Percentiles rank a stretch among this genome's conserved stretches.
Evolutionary conservation across 2,888 invertebrate genomes (phyloP).

Genomic region (Tenodera sinensis): DNA sequence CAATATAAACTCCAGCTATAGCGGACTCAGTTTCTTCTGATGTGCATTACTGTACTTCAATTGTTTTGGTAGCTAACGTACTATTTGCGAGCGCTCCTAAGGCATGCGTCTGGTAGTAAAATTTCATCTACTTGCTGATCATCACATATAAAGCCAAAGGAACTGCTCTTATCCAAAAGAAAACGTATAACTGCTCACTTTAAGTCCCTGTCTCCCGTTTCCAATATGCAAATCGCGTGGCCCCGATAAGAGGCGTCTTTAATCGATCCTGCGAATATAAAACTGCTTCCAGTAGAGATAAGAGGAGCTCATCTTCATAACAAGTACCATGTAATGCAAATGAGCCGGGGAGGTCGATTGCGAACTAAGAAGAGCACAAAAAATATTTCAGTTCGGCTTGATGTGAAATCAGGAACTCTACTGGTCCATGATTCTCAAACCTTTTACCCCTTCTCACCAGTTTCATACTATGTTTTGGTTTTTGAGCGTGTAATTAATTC

Average conservation of each 20-base stretch:
- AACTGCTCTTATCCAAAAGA: not conserved
- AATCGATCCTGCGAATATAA: not conserved
- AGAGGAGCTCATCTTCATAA: not conserved
- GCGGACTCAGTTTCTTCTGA: too few species aligned
- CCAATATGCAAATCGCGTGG: not conserved
- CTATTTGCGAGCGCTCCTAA: too few species aligned
- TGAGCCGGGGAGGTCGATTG: not conserved
- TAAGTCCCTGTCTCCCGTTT: not conserved
- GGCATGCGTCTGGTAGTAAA: too few species aligned
- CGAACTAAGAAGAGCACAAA: not conserved
- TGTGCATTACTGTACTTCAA: too few species aligned
- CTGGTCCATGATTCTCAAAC: too few species aligned
- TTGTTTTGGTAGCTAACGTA: too few species aligned
- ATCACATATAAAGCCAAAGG: not conserved
- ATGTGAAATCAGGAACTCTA: not conserved
- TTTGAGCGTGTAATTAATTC: too few species aligned
- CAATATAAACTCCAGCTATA: too few species aligned
- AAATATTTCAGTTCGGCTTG: not conserved
- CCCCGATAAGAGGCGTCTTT: not conserved
- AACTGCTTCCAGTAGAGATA: not conserved
- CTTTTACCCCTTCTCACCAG: too few species aligned
- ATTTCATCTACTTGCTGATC: not conserved
- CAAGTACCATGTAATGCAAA: not conserved
- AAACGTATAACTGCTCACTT: not conserved
- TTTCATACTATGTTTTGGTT: too few species aligned